Evolutionary conservation across 2,113 vertebrate species (phyloP), one percentile per base, ranked within the genome.

Genomic region (Rhea pennata): DNA sequence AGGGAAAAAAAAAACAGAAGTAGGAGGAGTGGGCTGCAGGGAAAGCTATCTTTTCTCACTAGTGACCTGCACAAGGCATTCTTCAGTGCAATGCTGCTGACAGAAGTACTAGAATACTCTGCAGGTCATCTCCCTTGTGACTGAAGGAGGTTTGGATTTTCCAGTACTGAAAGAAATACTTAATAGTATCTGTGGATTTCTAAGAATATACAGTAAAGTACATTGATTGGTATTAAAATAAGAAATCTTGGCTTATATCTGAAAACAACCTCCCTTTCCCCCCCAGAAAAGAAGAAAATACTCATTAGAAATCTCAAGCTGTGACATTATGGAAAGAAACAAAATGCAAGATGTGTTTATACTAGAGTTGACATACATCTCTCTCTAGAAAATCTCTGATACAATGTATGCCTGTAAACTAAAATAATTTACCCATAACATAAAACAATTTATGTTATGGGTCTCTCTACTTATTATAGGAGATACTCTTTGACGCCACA

Each of bases 51-150:
- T 88, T 92, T 93, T 86, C 51, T 27, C 48, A 59, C 50, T 31
- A 42, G 23, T 46, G 46, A 17, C 39, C 56, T 65, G 56, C 42
- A 66, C 15, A 93, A 73, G 17, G 20, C 26, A 67, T 77, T 85
- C 40, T 64, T 6, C 44, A 77, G 11, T 27, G n/a, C 14, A 39
- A 3, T 21, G 31, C 50, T 75, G 42, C 54, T 83, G 77, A 70
- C 0, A 0, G 66, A n/a, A 42, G 15, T 33, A 40, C 27, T 69
- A 2, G 2, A 44, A 56, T 66, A 16, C 12, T 64, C 69, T 78
- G 51, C 33, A 90, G 22, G 22, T 65, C 51, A 53, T 48, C 42
- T 80, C n/a, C 6, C 39, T 78, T 64, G 46, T 44, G 72, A 62
- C 51, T 65, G 51, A 71, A 51, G 10, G 6, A 62, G 36, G 23